Percentiles rank a stretch among this genome's conserved stretches.
Evolutionary conservation across 2,113 vertebrate species (phyloP).

Genomic region (Corythaixoides concolor): DNA sequence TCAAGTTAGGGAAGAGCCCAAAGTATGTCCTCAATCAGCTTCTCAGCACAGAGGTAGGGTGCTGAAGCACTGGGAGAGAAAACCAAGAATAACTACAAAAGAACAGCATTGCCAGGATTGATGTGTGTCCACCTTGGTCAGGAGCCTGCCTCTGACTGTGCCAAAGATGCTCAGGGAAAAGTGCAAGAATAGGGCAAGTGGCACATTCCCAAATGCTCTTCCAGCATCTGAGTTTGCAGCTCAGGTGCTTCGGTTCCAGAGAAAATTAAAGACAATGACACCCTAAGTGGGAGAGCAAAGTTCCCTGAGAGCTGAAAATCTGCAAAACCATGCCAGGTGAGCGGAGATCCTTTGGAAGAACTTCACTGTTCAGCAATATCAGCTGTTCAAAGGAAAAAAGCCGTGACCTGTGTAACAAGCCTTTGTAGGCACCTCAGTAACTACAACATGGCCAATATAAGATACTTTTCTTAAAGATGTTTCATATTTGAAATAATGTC

Average conservation of each 20-base stretch:
- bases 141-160: background rate
- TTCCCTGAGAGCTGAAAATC: background rate
- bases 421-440: background rate
- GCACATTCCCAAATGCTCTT: background rate
- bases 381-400: background rate
- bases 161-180: background rate
- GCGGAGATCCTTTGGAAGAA: background rate
- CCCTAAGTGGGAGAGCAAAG: background rate
- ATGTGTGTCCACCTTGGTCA: background rate
- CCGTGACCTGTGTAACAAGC: background rate
- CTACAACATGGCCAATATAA: accelerated
- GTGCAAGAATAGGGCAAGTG: background rate
- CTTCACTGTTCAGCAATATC: background rate
- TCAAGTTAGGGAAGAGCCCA: background rate
- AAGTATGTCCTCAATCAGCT: background rate
- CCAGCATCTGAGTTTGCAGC: background rate
- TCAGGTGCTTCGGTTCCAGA: background rate
- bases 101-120: background rate
- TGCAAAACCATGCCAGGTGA: background rate
- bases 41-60: background rate
- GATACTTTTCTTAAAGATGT: background rate
- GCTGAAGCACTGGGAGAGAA: background rate
- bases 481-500: background rate
- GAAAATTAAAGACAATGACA: background rate
- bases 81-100: background rate